Conservation (phyloP, 2,113 vertebrate species). For the Scalopus aquaticus region DNA sequence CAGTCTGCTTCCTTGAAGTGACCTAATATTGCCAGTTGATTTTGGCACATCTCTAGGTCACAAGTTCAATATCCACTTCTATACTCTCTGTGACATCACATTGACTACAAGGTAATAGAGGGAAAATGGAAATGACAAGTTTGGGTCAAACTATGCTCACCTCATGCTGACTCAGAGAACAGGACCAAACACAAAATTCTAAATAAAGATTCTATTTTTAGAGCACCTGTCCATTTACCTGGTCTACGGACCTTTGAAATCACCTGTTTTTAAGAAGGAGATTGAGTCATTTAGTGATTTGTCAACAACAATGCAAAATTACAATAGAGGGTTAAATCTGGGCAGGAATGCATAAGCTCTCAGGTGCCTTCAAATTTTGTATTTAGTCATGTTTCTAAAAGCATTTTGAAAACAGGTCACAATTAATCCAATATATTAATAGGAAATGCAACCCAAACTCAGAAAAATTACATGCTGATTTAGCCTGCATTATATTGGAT, state of each 20-base stretch:
- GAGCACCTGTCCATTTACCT: background rate
- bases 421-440: background rate
- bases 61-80: background rate
- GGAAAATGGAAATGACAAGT: background rate
- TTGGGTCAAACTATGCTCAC: background rate
- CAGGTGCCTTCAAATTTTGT: background rate
- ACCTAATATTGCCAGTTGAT: background rate
- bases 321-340: background rate
- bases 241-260: background rate
- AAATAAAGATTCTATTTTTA: background rate
- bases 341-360: background rate
- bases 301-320: background rate
- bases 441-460: background rate
- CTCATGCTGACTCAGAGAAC: background rate
- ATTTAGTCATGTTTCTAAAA: background rate
- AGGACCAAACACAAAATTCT: background rate
- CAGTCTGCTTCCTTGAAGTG: background rate
- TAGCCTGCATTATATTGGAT: background rate
- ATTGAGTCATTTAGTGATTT: background rate
- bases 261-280: background rate
- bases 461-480: background rate
- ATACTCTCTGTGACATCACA: background rate
- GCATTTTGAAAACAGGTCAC: background rate
- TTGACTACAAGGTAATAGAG: background rate
- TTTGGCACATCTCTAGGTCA: background rate